phyloP scores from a whole-genome alignment of 1,140 invertebrate species.

The Saccostrea cuccullata region DNA sequence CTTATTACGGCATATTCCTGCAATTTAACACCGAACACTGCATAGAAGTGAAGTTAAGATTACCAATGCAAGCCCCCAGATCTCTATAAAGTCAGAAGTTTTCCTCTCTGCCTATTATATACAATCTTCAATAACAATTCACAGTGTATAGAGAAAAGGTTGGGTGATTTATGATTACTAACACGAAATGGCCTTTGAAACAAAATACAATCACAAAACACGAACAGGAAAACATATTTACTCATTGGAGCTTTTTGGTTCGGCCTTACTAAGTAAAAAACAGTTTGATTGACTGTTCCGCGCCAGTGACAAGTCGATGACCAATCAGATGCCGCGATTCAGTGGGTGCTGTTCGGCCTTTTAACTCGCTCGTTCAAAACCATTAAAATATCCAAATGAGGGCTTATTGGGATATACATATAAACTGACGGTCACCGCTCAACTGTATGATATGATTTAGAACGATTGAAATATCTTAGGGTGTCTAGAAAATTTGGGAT shows the following conservation, averaged over 20 bases:
- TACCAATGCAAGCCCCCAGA: constrained; percentile 14
- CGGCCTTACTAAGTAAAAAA: constrained; percentile 38
- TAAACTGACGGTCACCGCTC: constrained; percentile 21
- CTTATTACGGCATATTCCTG: constrained; percentile 18
- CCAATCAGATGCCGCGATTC: constrained; percentile 44
- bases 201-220: constrained; percentile 14
- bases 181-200: constrained; percentile 30
- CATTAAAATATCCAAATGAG: constrained; percentile 38
- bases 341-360: constrained; percentile 27
- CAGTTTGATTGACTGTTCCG: constrained; percentile 51
- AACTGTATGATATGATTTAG: constrained; percentile 34
- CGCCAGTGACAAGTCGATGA: constrained; percentile 32
- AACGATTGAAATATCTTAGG: constrained; percentile 31
- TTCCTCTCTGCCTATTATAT: constrained; percentile 19
- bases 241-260: constrained; percentile 40
- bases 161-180: constrained; percentile 15
- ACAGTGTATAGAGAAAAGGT: constrained; percentile 28
- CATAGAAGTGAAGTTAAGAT: constrained; percentile 34
- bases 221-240: constrained; percentile 19
- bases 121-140: constrained; percentile 34
- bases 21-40: not conserved
- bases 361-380: constrained; percentile 35
- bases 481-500: constrained; percentile 21
- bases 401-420: constrained; percentile 37
- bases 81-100: constrained; percentile 16